phyloP scores from a whole-genome alignment of 2,113 vertebrate species.

The Lampris incognitus region DNA sequence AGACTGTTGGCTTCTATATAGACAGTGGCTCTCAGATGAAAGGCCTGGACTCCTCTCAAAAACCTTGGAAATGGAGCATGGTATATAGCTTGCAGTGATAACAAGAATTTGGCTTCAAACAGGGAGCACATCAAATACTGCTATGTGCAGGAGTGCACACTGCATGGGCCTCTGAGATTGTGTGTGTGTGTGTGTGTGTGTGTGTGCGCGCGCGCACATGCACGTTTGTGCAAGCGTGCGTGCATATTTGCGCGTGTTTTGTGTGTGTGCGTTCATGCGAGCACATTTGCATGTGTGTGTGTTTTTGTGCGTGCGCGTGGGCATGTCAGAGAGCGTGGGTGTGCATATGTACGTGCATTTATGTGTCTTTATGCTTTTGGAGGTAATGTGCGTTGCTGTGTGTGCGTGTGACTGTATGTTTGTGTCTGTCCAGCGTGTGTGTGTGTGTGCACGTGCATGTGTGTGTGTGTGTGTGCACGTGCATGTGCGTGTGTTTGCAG shows the following conservation, averaged over 20 bases:
- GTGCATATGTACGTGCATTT: slow-evolving; percentile 42
- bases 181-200: slow-evolving; percentile 46
- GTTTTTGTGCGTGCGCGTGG: slow-evolving; percentile 33
- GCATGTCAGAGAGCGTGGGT: background rate
- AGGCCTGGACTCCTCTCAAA: slow-evolving; percentile 85
- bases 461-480: background rate
- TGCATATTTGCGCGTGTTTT: slow-evolving; percentile 29
- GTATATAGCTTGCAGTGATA: slow-evolving; percentile 88
- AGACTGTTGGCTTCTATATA: slow-evolving; percentile 72
- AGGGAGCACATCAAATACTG: slow-evolving; percentile 91
- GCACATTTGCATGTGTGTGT: slow-evolving; percentile 59
- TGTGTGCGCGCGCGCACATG: slow-evolving; percentile 20
- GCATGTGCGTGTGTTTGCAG: slow-evolving; percentile 33
- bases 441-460: background rate
- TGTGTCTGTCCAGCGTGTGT: slow-evolving; percentile 30
- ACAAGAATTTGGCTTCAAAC: slow-evolving; percentile 91
- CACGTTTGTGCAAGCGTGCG: slow-evolving; percentile 27
- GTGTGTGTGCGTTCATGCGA: slow-evolving; percentile 54
- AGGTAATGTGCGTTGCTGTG: slow-evolving; percentile 21
- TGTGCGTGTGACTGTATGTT: slow-evolving; percentile 54
- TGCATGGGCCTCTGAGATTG: slow-evolving; percentile 55
- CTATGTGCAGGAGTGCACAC: slow-evolving; percentile 38
- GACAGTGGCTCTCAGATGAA: slow-evolving; percentile 88
- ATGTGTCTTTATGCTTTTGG: background rate
- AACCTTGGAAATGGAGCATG: slow-evolving; percentile 88